phyloP scores from a whole-genome alignment of 2,888 invertebrate genomes.

The Patella ulyssiponensis region DNA sequence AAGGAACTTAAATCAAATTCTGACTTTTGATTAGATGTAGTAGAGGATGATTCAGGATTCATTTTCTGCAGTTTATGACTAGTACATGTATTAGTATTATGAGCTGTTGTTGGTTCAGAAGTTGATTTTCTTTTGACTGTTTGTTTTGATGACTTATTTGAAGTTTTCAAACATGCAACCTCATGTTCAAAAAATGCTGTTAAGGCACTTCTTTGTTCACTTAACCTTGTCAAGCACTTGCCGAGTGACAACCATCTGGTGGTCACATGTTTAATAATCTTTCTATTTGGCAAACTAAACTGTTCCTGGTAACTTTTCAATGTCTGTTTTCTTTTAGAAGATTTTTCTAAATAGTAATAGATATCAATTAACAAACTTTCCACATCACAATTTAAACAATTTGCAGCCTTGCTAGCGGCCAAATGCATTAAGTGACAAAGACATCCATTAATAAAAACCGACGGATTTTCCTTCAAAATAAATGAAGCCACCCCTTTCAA shows the following conservation, averaged over 20 bases:
- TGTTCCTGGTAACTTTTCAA: constrained; percentile 16
- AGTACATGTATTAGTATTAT: too few species aligned
- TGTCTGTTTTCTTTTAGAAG: neutral
- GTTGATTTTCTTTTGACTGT: neutral
- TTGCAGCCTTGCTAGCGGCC: constrained; percentile 15
- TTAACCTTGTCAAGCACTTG: constrained; percentile 19
- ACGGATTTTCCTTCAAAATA: neutral
- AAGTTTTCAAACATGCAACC: neutral
- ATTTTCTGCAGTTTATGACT: too few species aligned
- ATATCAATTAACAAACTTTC: constrained; percentile 12
- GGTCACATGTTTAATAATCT: constrained; percentile 19
- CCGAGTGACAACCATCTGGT: constrained; percentile 26
- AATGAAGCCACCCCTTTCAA: neutral
- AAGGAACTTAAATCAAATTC: neutral
- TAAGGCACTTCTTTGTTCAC: constrained; percentile 27
- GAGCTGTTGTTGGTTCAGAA: too few species aligned
- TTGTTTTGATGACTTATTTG: neutral
- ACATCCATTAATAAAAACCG: neutral
- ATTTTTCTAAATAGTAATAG: constrained; percentile 26
- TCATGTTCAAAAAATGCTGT: constrained; percentile 24
- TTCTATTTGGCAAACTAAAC: neutral
- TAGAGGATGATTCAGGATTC: neutral
- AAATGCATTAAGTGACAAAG: neutral
- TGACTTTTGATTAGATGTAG: neutral
- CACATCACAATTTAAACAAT: constrained; percentile 3